Evolutionary conservation across 1,140 invertebrate genomes (phyloP).

Genomic region (Calosoma granatense): DNA sequence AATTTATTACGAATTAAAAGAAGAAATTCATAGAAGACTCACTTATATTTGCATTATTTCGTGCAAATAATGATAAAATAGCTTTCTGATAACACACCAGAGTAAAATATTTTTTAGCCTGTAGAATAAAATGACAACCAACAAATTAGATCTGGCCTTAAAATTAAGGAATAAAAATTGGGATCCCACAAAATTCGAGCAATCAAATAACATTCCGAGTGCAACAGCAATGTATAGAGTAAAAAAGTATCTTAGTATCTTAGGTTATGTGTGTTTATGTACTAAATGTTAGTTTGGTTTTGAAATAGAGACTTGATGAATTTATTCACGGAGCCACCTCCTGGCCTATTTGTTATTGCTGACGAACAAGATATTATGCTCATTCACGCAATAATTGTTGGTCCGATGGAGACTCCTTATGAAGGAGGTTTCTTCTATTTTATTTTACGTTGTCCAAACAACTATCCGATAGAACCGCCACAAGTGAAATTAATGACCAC

Average conservation of each 20-base stretch:
- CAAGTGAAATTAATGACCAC: constrained; percentile 52
- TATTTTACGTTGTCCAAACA: constrained; percentile 42
- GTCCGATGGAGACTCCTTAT: constrained; percentile 55
- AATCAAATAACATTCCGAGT: neutral
- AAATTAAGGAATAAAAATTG: neutral
- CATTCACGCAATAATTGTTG: constrained; percentile 51
- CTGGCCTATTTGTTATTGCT: constrained; percentile 46
- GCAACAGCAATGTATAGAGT: neutral
- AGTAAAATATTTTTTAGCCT: no score
- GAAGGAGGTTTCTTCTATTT: constrained; percentile 56
- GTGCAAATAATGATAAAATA: no score
- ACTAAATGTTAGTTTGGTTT: neutral
- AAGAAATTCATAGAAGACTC: no score
- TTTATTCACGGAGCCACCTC: constrained; percentile 45
- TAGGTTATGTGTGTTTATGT: neutral
- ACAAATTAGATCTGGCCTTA: no score
- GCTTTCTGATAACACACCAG: no score
- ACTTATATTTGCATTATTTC: no score
- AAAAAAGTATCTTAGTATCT: neutral
- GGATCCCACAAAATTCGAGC: neutral
- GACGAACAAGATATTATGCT: constrained; percentile 44
- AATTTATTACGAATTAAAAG: no score
- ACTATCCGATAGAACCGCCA: constrained; percentile 47
- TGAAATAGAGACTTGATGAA: constrained; percentile 44
- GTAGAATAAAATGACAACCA: no score